Evolutionary conservation across 2,888 invertebrate genomes (phyloP).

Genomic region (Pelosia muscerda): DNA sequence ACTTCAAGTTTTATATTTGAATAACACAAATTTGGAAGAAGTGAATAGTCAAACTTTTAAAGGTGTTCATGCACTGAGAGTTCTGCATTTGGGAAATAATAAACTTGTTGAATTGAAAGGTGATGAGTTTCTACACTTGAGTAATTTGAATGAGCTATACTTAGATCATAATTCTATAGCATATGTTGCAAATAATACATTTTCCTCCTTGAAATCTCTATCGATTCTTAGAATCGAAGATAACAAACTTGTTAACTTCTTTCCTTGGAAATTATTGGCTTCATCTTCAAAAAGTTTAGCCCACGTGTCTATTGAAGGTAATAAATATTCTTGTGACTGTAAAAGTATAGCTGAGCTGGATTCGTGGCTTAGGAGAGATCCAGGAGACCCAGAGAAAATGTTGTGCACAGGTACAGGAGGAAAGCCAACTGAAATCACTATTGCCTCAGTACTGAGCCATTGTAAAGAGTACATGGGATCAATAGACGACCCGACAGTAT

Average conservation of each 20-base stretch:
- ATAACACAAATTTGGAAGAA: constrained; percentile 91
- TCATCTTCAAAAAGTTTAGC: constrained; percentile 88
- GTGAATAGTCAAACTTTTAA: constrained; percentile 94
- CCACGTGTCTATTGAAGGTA: constrained; percentile 91
- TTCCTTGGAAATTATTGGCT: constrained; percentile 90
- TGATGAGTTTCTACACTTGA: constrained; percentile 92
- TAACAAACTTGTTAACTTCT: constrained; percentile 91
- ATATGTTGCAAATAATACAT: constrained; percentile 92
- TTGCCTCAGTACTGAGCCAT: constrained; percentile 84
- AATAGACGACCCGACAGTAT: constrained; percentile 77
- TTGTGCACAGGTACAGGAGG: constrained; percentile 88
- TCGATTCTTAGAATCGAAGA: constrained; percentile 92
- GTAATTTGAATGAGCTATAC: constrained; percentile 91
- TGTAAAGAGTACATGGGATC: constrained; percentile 89
- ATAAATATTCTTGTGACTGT: constrained; percentile 95
- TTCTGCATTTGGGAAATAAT: constrained; percentile 93
- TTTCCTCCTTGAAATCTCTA: constrained; percentile 90
- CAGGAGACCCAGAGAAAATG: constrained; percentile 90
- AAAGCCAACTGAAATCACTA: constrained; percentile 83
- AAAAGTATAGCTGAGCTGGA: constrained; percentile 90
- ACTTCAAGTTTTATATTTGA: constrained; percentile 91
- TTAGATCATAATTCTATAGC: constrained; percentile 92
- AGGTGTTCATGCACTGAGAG: constrained; percentile 90
- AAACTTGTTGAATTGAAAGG: constrained; percentile 91
- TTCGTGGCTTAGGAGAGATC: constrained; percentile 89